Base-by-base conservation (phyloP, 2,113 vertebrate species). In the Dipodomys ordii region DNA sequence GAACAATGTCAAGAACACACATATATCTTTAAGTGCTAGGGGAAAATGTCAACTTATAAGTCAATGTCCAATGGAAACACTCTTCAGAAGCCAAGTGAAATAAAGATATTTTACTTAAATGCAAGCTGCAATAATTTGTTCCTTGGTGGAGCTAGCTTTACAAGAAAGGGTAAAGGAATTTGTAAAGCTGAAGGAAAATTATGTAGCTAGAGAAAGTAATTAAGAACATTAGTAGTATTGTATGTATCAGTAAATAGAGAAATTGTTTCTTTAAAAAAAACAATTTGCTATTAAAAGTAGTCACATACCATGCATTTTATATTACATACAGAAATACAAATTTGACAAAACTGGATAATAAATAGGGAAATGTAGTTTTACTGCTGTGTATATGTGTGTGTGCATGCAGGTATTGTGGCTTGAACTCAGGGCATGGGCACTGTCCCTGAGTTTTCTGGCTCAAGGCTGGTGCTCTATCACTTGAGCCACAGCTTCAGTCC, bases 261-360 rank as follows among this genome's bases (percentile, higher is more conserved):
- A 39, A 49, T 49, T 49, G 8, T 49, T 49, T 49, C 12, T 49
- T 49, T 49, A 11, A 2, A 49, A 49, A 49, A 11, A 49, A 49
- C 49, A 49, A 12, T 49, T 49, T 57, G 53, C 53, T 57, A 57
- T 16, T 57, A 57, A 64, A 64, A 64, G 64, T 73, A 74, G 20
- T 3, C 18, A 44, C 3, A 7, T 57, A 62, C n/a, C 18, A 27
- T 30, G 19, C 1, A 4, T 65, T 90, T 65, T 78, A 57, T 57
- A 78, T 82, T n/a, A 65, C 23, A 27, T 69, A 15, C 0, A 90
- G n/a, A 93, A 87, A 95, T 87, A 72, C 87, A 90, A 83, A 46
- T 23, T 64, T 22, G 23, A 64, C 22, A 35, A 80, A 27, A 44
- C 10, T 76, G 22, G 23, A 44, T 35, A 69, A 88, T 77, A 85